These are phyloP conservation scores for Paguma larvata DNA, from an alignment of 2,797 vertebrate species.

Conservation along the genomic window DNA sequence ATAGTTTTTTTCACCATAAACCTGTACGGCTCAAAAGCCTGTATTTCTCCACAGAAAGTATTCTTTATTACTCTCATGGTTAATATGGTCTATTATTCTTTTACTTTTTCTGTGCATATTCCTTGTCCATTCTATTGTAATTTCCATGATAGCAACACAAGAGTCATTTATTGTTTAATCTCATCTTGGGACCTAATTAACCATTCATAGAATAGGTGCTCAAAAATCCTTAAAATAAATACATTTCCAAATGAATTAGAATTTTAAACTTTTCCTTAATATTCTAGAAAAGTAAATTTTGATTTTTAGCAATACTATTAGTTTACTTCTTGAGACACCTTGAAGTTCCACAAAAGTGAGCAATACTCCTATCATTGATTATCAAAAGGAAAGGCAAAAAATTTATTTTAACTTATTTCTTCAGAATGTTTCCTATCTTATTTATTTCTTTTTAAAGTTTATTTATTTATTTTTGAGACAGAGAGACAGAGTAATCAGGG, in stretches of 20 bases:
- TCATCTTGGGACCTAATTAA: not conserved
- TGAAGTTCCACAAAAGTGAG: not conserved
- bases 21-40: not conserved
- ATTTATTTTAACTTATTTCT: not conserved
- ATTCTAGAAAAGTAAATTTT: not conserved
- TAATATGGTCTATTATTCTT: not conserved
- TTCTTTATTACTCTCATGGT: not conserved
- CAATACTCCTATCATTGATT: not conserved
- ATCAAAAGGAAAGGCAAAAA: not conserved
- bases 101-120: not conserved
- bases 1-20: not conserved
- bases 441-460: too few species aligned
- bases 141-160: not conserved
- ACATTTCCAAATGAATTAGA: not conserved
- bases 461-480: too few species aligned
- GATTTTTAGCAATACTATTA: slow-evolving; percentile 2
- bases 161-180: not conserved
- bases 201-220: not conserved
- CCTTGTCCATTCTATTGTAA: not conserved
- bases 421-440: not conserved
- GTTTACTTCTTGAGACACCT: not conserved
- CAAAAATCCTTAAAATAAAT: not conserved
- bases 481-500: too few species aligned
- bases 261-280: not conserved
- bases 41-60: not conserved